A percentile compares a stretch with the other conserved stretches of the same genome.
phyloP scores from a whole-genome alignment of 1,140 invertebrate genomes.

The Rhagoletis pomonella region DNA sequence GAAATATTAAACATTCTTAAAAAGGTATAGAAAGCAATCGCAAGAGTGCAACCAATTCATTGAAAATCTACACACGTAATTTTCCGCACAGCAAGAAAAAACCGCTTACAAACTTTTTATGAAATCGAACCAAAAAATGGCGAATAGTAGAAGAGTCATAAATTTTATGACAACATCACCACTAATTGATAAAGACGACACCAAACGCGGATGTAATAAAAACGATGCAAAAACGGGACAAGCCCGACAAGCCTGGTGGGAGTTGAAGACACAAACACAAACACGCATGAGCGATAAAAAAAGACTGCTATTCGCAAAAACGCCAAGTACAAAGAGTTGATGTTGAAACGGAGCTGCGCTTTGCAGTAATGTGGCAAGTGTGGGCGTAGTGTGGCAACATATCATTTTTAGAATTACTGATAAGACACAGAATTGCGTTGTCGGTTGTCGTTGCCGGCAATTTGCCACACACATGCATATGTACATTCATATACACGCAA shows the following conservation, averaged over 20 bases:
- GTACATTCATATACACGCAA: background rate
- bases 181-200: conserved; percentile 52
- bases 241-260: conserved; percentile 1
- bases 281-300: background rate
- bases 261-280: background rate
- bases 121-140: conserved; percentile 41
- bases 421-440: conserved; percentile 34
- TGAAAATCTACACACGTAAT: background rate
- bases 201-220: conserved; percentile 50
- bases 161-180: conserved; percentile 24
- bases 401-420: conserved; percentile 50
- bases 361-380: conserved; percentile 16
- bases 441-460: conserved; percentile 42
- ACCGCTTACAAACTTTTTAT: background rate
- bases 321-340: background rate
- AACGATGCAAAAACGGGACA: background rate
- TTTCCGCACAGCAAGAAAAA: background rate
- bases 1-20: too few relatives aligned
- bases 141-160: conserved; percentile 23
- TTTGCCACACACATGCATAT: conserved; percentile 1
- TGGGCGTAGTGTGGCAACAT: conserved; percentile 39
- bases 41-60: too few relatives aligned
- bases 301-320: background rate
- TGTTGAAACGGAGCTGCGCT: background rate
- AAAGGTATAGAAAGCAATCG: too few relatives aligned